Conservation (phyloP, 2,888 invertebrate species). For the Mimumesa dahlbomi region DNA sequence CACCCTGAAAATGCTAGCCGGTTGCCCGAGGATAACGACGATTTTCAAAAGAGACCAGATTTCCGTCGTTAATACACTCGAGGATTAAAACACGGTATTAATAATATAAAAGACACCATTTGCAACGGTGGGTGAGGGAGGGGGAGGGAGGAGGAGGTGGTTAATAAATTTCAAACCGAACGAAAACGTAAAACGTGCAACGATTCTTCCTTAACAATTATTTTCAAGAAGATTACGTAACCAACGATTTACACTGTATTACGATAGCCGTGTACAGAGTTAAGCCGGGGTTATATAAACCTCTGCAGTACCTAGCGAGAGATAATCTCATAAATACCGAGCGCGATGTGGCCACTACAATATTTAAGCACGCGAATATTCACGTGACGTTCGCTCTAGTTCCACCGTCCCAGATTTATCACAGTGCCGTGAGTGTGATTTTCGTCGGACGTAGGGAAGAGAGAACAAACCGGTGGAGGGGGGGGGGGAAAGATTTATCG, state of each 20-base stretch:
- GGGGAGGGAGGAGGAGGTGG: too few relatives aligned
- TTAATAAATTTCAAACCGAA: too few relatives aligned
- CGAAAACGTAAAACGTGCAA: too few relatives aligned
- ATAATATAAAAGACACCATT: too few relatives aligned
- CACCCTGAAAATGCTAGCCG: conserved; percentile 2
- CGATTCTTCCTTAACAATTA: too few relatives aligned
- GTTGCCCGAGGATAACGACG: conserved; percentile 17
- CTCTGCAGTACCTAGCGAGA: neutral
- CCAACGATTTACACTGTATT: too few relatives aligned
- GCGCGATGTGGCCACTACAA: neutral
- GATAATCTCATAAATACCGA: neutral
- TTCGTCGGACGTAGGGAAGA: conserved; percentile 24
- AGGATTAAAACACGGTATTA: too few relatives aligned
- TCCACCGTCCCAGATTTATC: conserved; percentile 31
- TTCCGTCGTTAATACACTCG: neutral
- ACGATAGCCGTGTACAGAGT: too few relatives aligned
- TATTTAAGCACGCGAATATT: neutral
- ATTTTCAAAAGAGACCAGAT: conserved; percentile 28
- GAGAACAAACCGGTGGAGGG: conserved; percentile 5
- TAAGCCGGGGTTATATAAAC: neutral
- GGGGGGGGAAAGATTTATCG: conserved; percentile 55
- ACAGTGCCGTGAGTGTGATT: conserved; percentile 42
- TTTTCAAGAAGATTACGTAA: too few relatives aligned
- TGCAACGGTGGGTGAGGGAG: too few relatives aligned
- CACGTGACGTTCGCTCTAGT: conserved; percentile 15